Evolutionary conservation across 2,888 invertebrate species (phyloP).

Genomic region (Aelia acuminata): DNA sequence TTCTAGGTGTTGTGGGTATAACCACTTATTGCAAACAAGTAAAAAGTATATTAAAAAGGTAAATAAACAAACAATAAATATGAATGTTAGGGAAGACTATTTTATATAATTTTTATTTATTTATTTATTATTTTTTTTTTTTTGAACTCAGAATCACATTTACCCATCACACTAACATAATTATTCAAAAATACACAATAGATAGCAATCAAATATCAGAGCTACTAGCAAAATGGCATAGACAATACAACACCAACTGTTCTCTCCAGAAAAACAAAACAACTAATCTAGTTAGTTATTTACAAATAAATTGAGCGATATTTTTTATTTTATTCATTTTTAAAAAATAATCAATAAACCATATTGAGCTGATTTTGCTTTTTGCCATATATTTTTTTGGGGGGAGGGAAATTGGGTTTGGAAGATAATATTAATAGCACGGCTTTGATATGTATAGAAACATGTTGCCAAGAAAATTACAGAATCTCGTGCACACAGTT

Average conservation of each 20-base stretch:
- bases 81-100: not conserved
- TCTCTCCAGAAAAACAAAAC: not conserved
- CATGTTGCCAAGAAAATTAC: constrained; percentile 7
- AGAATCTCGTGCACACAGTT: not conserved
- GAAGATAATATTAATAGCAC: constrained; percentile 31
- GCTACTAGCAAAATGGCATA: constrained; percentile 14
- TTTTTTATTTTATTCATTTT: constrained; percentile 10
- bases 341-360: constrained; percentile 1
- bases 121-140: too few species aligned
- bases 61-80: not conserved
- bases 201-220: not conserved
- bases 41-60: not conserved
- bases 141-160: constrained; percentile 22
- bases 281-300: constrained; percentile 24
- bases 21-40: not conserved
- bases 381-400: not conserved
- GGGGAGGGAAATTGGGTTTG: constrained; percentile 9
- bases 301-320: constrained; percentile 39
- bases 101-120: not conserved
- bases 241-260: not conserved
- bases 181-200: not conserved
- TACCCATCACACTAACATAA: constrained; percentile 12
- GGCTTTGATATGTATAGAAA: constrained; percentile 39
- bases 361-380: constrained; percentile 31
- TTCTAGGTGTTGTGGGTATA: not conserved